Conservation (phyloP, 2,888 invertebrate genomes). For the Lochmaea crataegi region DNA sequence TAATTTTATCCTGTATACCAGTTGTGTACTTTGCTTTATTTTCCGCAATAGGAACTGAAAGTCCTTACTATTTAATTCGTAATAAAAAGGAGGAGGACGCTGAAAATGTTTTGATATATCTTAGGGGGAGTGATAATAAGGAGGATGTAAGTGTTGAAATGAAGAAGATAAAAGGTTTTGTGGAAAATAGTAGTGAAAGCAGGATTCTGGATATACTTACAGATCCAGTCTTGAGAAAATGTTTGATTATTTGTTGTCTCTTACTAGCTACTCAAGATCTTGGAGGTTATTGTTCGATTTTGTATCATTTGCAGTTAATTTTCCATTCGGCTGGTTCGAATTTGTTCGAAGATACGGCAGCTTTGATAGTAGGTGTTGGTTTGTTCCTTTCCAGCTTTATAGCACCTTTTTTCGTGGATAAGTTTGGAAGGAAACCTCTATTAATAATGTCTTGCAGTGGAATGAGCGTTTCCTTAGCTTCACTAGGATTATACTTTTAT, state of each 20-base stretch:
- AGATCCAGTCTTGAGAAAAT: constrained; percentile 76
- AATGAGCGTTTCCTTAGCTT: constrained; percentile 72
- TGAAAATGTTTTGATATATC: constrained; percentile 71
- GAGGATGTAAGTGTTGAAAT: constrained; percentile 72
- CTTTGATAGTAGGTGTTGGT: constrained; percentile 80
- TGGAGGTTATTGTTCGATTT: constrained; percentile 80
- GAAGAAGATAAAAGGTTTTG: constrained; percentile 36
- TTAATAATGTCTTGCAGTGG: constrained; percentile 76
- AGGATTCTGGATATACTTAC: constrained; percentile 70
- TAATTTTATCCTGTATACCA: constrained; percentile 63
- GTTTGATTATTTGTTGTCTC: constrained; percentile 74
- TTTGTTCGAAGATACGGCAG: constrained; percentile 70
- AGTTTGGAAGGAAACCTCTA: constrained; percentile 77
- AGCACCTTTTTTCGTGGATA: constrained; percentile 80
- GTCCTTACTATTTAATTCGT: constrained; percentile 76
- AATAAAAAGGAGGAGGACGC: constrained; percentile 73
- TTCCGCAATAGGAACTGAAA: constrained; percentile 82
- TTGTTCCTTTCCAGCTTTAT: constrained; percentile 77
- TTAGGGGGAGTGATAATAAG: constrained; percentile 73
- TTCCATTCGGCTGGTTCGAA: constrained; percentile 74
- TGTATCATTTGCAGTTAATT: constrained; percentile 79
- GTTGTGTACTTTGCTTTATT: constrained; percentile 66
- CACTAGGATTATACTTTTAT: constrained; percentile 64
- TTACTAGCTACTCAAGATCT: constrained; percentile 77
- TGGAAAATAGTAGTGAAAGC: constrained; percentile 30